Evolutionary conservation across 1,140 invertebrate species (phyloP).

Genomic region (Belonocnema kinseyi): DNA sequence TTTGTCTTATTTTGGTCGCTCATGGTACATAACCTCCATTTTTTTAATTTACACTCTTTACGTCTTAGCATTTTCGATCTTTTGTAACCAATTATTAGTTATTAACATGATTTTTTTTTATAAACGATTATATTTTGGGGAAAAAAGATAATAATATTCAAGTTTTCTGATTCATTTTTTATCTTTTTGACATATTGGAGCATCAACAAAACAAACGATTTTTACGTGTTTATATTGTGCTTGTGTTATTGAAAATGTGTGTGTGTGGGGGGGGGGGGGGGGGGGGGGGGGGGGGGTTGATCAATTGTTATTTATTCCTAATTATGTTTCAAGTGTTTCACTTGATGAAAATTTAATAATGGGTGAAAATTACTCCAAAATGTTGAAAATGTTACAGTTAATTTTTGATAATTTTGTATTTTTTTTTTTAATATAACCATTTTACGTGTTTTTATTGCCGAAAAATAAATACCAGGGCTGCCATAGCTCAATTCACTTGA

Average conservation of each 20-base stretch:
- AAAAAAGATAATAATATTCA: neutral
- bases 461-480: no score
- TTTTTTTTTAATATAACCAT: no score
- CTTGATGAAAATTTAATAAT: no score
- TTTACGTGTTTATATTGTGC: slow-evolving; percentile 51
- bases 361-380: no score
- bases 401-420: no score
- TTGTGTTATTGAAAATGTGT: slow-evolving; percentile 51
- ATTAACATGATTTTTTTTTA: neutral
- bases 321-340: no score
- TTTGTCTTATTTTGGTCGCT: slow-evolving; percentile 91
- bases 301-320: no score
- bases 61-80: slow-evolving; percentile 39
- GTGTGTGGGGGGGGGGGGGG: no score
- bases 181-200: neutral
- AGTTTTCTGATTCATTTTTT: slow-evolving; percentile 21
- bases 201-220: neutral
- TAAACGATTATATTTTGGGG: neutral
- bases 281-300: no score
- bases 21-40: slow-evolving; percentile 81
- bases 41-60: slow-evolving; percentile 38
- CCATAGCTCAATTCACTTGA: no score
- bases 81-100: slow-evolving; percentile 37
- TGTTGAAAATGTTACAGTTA: no score
- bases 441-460: no score